A percentile compares a stretch with the other conserved stretches of the same genome.
These are phyloP conservation scores for Brachionus paranguensis DNA, from an alignment of 1,140 invertebrate genomes.

Conservation along the genomic window DNA sequence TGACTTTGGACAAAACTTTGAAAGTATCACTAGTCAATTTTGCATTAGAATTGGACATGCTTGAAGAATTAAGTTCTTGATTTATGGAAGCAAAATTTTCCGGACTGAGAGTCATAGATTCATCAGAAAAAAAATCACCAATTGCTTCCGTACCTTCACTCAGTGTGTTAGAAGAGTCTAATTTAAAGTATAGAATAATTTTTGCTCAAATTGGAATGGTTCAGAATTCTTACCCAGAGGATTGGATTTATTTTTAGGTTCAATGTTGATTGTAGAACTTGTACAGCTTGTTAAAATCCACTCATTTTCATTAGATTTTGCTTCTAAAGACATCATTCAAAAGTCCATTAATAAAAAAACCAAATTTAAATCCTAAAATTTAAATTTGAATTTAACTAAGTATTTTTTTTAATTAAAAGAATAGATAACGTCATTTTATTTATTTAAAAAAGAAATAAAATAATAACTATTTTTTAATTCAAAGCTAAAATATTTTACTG, in stretches of 20 bases:
- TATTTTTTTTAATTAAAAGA: not conserved
- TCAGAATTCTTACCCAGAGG: not conserved
- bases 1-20: not conserved
- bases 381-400: not conserved
- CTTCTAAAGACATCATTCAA: conserved; percentile 2
- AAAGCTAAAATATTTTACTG: not conserved
- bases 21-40: conserved; percentile 5
- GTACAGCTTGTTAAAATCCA: conserved; percentile 28
- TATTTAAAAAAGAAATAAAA: not conserved
- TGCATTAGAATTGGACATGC: conserved; percentile 1
- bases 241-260: conserved; percentile 1
- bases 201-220: not conserved
- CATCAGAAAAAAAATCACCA: not conserved
- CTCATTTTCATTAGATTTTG: conserved; percentile 22
- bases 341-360: not conserved
- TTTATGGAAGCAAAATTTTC: not conserved
- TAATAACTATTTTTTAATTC: not conserved
- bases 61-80: not conserved
- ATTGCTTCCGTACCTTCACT: not conserved
- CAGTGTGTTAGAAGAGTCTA: not conserved
- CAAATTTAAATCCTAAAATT: not conserved
- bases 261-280: not conserved
- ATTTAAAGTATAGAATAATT: not conserved
- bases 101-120: not conserved
- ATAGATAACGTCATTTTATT: not conserved